Conservation (phyloP, 1,140 invertebrate genomes). For the Bombus haemorrhoidalis region DNA sequence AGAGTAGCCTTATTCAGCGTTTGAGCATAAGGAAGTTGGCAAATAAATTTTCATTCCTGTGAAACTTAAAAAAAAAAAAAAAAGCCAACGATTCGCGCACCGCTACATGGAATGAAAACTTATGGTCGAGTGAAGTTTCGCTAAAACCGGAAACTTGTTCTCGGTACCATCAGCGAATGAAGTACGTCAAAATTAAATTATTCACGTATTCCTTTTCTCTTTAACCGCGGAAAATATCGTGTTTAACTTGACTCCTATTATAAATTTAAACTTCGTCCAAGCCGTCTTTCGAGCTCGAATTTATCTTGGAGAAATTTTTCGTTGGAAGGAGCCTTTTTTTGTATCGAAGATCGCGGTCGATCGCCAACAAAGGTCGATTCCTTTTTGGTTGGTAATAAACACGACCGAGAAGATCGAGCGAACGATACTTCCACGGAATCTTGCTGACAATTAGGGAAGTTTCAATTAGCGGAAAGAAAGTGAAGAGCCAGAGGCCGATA, state of each 20-base stretch:
- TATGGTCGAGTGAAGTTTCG: not conserved
- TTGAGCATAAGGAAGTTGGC: not conserved
- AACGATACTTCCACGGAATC: slow-evolving; percentile 13
- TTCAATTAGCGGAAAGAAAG: slow-evolving; percentile 39
- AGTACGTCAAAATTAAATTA: slow-evolving; percentile 25
- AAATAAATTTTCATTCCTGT: slow-evolving; percentile 8
- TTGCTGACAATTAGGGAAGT: slow-evolving; percentile 14
- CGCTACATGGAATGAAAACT: not conserved
- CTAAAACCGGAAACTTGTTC: slow-evolving; percentile 8
- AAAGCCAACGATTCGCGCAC: not conserved
- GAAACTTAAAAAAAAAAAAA: not conserved
- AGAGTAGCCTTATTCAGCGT: not conserved
- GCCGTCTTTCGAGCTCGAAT: not conserved
- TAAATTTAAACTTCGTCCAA: not conserved
- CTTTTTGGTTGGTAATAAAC: not conserved
- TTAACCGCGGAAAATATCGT: not conserved
- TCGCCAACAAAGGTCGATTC: not conserved
- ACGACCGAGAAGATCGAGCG: not conserved
- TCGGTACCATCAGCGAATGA: not conserved
- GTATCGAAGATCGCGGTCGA: not conserved
- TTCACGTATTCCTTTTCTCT: not conserved
- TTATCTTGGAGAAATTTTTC: not conserved
- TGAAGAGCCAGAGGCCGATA: not conserved
- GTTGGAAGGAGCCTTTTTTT: no score
- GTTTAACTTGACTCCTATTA: not conserved